Base-by-base conservation (phyloP, 1,140 invertebrate species). In the Acarapis woodi region DNA sequence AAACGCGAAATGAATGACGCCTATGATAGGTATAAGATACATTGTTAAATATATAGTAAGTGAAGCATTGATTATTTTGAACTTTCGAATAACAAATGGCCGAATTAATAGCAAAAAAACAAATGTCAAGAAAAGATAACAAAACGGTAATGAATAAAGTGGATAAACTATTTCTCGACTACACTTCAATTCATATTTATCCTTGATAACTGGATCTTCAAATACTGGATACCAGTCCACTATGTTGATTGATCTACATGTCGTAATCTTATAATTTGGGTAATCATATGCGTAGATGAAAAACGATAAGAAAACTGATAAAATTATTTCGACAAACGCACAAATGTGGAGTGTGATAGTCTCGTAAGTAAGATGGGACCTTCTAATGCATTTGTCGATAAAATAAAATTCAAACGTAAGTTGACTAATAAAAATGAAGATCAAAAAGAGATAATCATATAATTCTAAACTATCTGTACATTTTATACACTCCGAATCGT, bases 151-250 rank as follows among this genome's bases (percentile, higher is more conserved):
- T 14, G 83, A 85, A 55, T 93, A 90, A 73, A 94, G 59, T 35
- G 87, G 87, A 62, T 87, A 94, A 0, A 93, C 83, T 31, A 82
- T 78, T 61, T 94, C 87, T 50, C 93, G 80, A 1, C 85, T 87
- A 55, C 87, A 96, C 56, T 87, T 69, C 15, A 94, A 55, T 36
- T 68, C 73, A 35, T 70, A 62, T 45, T 76, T 72, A 58, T 88
- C 93, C 53, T 87, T 75, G 5, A 82, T 78, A 46, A 65, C 70
- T 19, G 87, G 88, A 61, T 94, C 94, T 44, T 87, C 75, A 16
- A 93, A 60, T 39, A 93, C 53, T 0, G 85, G 88, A 53, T 94
- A 94, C 85, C 85, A 94, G 55, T 96, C 85, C 1, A 78, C 71
- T 4, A 93, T 55, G 15, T 66, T 64, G 24, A 64, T 61, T 0